Evolutionary conservation across 2,797 vertebrate species (phyloP), one percentile per base, ranked within the genome.

Genomic region (Megaceryle alcyon): DNA sequence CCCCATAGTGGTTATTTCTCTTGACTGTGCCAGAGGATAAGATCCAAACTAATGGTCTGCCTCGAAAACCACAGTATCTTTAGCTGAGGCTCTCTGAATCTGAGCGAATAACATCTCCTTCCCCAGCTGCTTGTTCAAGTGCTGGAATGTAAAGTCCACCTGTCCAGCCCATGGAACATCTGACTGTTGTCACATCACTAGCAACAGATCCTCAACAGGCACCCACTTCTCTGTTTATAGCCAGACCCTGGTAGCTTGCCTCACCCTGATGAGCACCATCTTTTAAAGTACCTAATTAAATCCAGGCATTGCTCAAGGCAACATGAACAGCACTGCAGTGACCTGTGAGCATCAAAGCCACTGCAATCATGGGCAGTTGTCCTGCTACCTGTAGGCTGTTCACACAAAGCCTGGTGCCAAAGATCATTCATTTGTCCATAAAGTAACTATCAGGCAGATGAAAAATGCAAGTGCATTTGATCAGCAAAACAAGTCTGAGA

Each of bases 261-360:
- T 85, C 51, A 6, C 11, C 4, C 33, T 60, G 64, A 33, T 20
- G 37, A 66, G 1, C n/a, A 66, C 22, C 19, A 29, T 9, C 26
- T 56, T 81, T 48, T 61, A 10, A 81, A 86, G 51, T 8, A n/a
- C 2, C n/a, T 49, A 7, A 1, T 16, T 41, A 29, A 92, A 43
- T 49, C 4, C 29, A 46, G 56, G 12, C 23, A 4, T 35, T 64
- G 16, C 49, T 31, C 31, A 16, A 56, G 28, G 72, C 26, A 33
- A 7, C 1, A 6, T 4, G 19, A 69, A 22, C 35, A 65, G 35
- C 43, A 56, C 12, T 0, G 0, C n/a, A 23, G 57, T 23, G 9
- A 56, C 37, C 29, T 12, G 4, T 19, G 43, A 76, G 41, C 14
- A n/a, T 64, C 65, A n/a, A 31, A 44, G 15, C 2, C 25, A 39